Conservation (phyloP, 1,140 invertebrate species). For the Scylla paramamosain region DNA sequence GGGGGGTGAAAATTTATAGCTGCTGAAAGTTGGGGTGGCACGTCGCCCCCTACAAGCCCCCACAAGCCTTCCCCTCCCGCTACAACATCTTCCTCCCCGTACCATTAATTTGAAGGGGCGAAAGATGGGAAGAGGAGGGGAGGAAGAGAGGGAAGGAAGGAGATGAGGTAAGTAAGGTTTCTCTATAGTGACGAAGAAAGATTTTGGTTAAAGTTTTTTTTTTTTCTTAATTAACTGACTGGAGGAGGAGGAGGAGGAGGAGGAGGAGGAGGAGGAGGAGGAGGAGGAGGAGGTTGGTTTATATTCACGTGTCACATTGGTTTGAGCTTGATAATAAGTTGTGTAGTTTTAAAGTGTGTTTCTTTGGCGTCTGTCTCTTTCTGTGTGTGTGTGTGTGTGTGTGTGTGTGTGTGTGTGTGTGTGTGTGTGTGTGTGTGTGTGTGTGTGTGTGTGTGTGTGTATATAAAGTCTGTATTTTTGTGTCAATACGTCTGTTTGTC, state of each 20-base stretch:
- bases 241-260: not conserved
- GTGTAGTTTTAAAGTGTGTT: too few species aligned
- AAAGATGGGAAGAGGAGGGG: not conserved
- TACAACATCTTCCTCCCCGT: not conserved
- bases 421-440: too few species aligned
- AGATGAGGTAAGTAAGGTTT: not conserved
- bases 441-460: not conserved
- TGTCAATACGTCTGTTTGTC: not conserved
- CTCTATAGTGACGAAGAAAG: not conserved
- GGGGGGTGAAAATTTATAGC: not conserved
- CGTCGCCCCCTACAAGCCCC: not conserved
- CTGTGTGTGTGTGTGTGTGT: too few species aligned
- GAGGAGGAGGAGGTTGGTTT: not conserved
- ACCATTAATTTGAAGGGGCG: not conserved
- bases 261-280: constrained; percentile 14
- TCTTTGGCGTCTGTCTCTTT: too few species aligned
- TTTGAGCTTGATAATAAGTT: too few species aligned
- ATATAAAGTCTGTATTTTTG: not conserved
- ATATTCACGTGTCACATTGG: not conserved
- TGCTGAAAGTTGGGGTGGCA: not conserved
- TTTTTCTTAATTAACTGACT: not conserved
- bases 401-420: too few species aligned
- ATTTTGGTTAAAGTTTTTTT: not conserved
- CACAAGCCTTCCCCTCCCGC: not conserved
- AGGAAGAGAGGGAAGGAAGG: not conserved